Conservation (phyloP, 2,888 invertebrate species). For the Adineta ricciae region DNA sequence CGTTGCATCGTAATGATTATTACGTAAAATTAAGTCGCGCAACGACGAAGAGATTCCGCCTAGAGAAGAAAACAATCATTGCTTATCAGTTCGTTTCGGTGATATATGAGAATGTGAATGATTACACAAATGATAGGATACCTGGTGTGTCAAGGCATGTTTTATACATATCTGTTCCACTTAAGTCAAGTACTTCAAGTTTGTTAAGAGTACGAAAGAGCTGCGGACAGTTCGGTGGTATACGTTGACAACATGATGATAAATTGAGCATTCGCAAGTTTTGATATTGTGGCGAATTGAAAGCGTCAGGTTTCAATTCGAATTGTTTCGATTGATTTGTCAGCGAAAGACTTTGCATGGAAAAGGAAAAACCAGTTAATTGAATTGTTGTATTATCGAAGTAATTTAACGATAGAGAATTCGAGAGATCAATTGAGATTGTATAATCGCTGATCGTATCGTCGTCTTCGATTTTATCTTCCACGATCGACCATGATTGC, state of each 20-base stretch:
- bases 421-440: slow-evolving; percentile 11
- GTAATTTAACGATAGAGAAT: not conserved
- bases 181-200: not conserved
- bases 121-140: not conserved
- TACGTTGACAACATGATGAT: not conserved
- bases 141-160: slow-evolving; percentile 3
- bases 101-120: not conserved
- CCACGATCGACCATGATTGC: not conserved
- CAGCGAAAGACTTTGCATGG: not conserved
- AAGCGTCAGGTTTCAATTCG: not conserved
- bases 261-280: not conserved
- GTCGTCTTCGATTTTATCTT: not conserved
- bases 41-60: not conserved
- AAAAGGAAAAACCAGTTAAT: not conserved
- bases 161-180: slow-evolving; percentile 19
- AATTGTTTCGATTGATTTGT: not conserved
- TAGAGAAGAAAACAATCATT: not conserved
- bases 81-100: no score
- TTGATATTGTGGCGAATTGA: not conserved
- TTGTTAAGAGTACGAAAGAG: not conserved
- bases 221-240: not conserved
- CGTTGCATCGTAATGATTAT: not conserved
- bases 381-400: not conserved
- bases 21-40: not conserved
- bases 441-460: not conserved